phyloP scores from a whole-genome alignment of 2,797 vertebrate genomes.

The Bovichtus variegatus region DNA sequence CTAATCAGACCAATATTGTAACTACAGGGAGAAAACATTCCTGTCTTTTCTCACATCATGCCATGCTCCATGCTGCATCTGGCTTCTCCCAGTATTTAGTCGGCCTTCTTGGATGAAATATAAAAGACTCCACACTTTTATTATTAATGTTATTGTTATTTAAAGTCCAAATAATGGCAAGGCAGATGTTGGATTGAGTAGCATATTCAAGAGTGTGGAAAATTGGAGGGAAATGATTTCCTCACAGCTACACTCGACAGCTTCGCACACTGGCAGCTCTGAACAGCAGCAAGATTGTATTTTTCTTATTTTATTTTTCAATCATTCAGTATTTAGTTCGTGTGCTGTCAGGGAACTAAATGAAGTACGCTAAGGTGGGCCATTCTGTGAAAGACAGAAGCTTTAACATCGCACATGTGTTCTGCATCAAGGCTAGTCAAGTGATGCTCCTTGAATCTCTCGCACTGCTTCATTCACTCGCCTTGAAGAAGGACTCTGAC shows the following conservation, averaged over 20 bases:
- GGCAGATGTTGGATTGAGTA: slow-evolving; percentile 22
- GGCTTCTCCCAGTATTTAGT: background rate
- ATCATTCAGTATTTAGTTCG: slow-evolving; percentile 8
- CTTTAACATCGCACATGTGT: background rate
- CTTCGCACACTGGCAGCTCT: background rate
- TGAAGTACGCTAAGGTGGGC: background rate
- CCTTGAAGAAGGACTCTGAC: too few species aligned
- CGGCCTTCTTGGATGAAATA: slow-evolving; percentile 1
- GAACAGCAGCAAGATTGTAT: background rate
- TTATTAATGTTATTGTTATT: slow-evolving; percentile 17
- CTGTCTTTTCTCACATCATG: background rate
- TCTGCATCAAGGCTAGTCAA: too few species aligned
- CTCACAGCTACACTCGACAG: slow-evolving; percentile 11
- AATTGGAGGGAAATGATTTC: slow-evolving; percentile 35
- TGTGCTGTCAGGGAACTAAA: background rate
- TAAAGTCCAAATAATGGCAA: slow-evolving; percentile 25
- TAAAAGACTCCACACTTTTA: slow-evolving; percentile 12
- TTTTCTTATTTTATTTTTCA: background rate
- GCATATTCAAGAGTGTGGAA: slow-evolving; percentile 29
- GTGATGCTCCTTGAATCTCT: too few species aligned
- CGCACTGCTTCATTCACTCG: too few species aligned
- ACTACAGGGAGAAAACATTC: slow-evolving; percentile 1
- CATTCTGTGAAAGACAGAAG: slow-evolving; percentile 6
- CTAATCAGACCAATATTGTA: slow-evolving; percentile 22
- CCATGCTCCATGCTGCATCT: background rate